phyloP scores from a whole-genome alignment of 2,888 invertebrate genomes.

The Endotricha flammealis region DNA sequence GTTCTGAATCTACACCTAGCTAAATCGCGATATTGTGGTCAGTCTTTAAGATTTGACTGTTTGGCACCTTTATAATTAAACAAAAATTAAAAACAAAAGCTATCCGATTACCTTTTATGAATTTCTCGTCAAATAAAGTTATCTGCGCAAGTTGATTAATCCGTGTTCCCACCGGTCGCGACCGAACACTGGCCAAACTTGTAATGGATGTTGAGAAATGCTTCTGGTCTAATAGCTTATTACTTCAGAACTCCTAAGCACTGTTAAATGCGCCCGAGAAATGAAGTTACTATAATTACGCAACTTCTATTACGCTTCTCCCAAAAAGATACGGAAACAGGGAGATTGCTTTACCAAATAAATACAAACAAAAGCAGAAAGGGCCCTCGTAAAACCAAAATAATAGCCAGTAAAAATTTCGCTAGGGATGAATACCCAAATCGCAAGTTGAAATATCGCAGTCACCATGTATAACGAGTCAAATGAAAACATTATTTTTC shows the following conservation, averaged over 20 bases:
- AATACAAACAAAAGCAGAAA: background rate
- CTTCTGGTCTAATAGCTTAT: constrained; percentile 19
- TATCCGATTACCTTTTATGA: background rate
- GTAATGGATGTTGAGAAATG: constrained; percentile 21
- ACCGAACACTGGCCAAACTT: constrained; percentile 10
- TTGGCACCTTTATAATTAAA: too few relatives aligned
- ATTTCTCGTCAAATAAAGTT: background rate
- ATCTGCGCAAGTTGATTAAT: constrained; percentile 8
- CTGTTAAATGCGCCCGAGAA: background rate
- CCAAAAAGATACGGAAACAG: background rate
- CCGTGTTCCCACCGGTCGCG: constrained; percentile 8
- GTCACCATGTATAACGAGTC: constrained; percentile 18
- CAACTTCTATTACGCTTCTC: background rate
- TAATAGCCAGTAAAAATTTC: too few relatives aligned
- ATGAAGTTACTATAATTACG: background rate
- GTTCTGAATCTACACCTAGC: too few relatives aligned
- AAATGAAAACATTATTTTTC: constrained; percentile 21
- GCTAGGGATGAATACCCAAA: background rate
- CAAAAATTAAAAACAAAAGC: too few relatives aligned
- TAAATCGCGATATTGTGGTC: too few relatives aligned
- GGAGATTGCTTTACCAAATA: background rate
- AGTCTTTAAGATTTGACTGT: too few relatives aligned
- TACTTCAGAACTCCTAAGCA: constrained; percentile 12
- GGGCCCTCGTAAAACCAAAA: too few relatives aligned
- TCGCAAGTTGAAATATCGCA: constrained; percentile 5